Base-by-base conservation (phyloP, 2,888 invertebrate genomes). In the Pollenia labialis region DNA sequence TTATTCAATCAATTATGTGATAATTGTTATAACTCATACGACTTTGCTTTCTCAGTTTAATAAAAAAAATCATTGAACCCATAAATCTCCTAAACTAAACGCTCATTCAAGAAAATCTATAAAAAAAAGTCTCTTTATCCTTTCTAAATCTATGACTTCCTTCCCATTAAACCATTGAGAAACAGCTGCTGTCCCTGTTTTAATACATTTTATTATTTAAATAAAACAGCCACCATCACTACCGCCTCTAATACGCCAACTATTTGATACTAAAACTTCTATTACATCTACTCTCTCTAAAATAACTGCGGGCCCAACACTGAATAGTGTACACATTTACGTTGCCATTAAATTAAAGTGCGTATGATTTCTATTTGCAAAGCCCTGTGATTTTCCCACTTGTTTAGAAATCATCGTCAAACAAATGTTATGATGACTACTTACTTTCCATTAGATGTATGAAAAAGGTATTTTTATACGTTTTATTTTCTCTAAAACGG, bases 311-410 rank as follows among this genome's bases (percentile, higher is more conserved):
- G n/a, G n/a, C 14, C 64, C 18, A 0, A 32, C 44, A 44, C 32
- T 32, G 32, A 8, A 3, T 48, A 16, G 23, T 12, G 12, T 42
- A 9, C 68, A 9, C 68, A 69, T 62, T 52, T 48, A 64, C 32
- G 14, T 46, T 64, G 54, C 80, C 32, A 48, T 83, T 75, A 76
- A 23, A 64, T 23, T 76, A 44, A 62, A 81, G 75, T 85, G 85
- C 68, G 68, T 74, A 58, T 58, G 74, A 74, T 44, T 81, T 77
- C 46, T 81, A 81, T 85, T 85, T 81, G 68, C 74, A n/a, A 77
- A 81, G 68, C 85, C 32, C 81, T 81, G 14, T 58, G 76, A 62
- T 77, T 81, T 68, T 18, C 50, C 71, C 42, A 72, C 85, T 76
- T 81, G 50, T 81, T 81, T 71, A 64, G 72, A 64, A 85, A 72